Conservation (phyloP, 2,113 vertebrate genomes). For the Agelaius phoeniceus region DNA sequence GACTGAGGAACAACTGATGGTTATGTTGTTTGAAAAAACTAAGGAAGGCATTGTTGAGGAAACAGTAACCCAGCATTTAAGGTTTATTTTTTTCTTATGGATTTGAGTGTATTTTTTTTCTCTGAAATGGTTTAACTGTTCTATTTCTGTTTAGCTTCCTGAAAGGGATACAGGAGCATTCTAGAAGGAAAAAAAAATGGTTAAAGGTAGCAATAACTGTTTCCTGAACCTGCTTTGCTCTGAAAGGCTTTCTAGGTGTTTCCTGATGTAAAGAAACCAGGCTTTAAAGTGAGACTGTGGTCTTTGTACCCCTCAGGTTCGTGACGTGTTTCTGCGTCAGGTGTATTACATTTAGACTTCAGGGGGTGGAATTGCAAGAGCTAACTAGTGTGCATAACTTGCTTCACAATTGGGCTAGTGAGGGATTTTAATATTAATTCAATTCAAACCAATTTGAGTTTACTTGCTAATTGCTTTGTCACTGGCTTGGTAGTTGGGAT, state of each 20-base stretch:
- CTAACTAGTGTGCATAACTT: not conserved
- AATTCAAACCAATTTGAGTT: not conserved
- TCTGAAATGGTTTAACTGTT: not conserved
- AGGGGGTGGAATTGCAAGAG: conserved; percentile 9
- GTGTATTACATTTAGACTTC: not conserved
- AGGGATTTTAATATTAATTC: conserved; percentile 1
- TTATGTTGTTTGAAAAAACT: conserved; percentile 18
- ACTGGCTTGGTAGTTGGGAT: not conserved
- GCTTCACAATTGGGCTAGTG: not conserved
- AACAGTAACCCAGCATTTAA: not conserved
- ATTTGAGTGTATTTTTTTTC: not conserved
- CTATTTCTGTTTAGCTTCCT: not conserved
- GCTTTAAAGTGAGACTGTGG: not conserved
- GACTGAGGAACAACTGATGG: not conserved
- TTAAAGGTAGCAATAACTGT: not conserved
- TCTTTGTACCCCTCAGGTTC: not conserved
- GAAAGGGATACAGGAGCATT: conserved; percentile 11
- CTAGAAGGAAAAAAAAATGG: not conserved
- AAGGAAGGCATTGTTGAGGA: not conserved
- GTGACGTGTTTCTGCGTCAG: not conserved
- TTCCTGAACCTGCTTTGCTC: not conserved
- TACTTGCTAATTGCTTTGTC: conserved; percentile 28
- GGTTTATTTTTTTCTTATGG: not conserved
- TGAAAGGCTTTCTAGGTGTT: conserved; percentile 1
- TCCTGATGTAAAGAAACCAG: not conserved